Percentiles rank a stretch among this genome's conserved stretches.
These are phyloP conservation scores for Habrosyne pyritoides DNA, from an alignment of 2,888 invertebrate species.

Conservation along the genomic window DNA sequence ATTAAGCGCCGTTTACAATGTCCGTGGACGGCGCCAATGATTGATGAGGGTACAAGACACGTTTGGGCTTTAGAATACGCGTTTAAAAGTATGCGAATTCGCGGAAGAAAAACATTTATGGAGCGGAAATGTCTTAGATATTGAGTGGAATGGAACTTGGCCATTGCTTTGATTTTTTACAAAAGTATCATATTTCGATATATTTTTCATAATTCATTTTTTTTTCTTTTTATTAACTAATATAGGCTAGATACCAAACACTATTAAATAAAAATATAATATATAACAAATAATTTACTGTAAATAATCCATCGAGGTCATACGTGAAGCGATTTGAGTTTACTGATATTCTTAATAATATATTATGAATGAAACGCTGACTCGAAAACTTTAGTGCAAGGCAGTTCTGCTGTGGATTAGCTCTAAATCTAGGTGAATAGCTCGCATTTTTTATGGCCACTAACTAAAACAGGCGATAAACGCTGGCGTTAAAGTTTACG, in stretches of 20 bases:
- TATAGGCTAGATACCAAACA: too few species aligned
- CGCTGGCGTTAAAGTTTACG: slow-evolving; percentile 64
- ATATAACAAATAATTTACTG: too few species aligned
- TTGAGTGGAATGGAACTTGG: too few species aligned
- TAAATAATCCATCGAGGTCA: too few species aligned
- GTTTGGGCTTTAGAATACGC: slow-evolving; percentile 30
- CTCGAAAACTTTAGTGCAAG: background rate
- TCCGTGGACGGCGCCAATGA: slow-evolving; percentile 61
- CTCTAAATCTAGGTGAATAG: background rate
- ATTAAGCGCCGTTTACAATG: slow-evolving; percentile 69
- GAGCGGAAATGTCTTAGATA: background rate
- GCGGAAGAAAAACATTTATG: slow-evolving; percentile 3
- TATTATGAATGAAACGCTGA: background rate
- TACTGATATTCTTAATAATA: too few species aligned
- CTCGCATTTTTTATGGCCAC: slow-evolving; percentile 36
- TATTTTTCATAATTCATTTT: too few species aligned
- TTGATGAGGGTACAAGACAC: slow-evolving; percentile 59
- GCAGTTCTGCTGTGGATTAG: background rate
- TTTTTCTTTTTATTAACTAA: too few species aligned
- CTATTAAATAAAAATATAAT: too few species aligned
- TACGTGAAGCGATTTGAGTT: too few species aligned
- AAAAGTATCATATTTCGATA: too few species aligned
- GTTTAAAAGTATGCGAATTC: background rate
- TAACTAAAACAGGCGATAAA: slow-evolving; percentile 53
- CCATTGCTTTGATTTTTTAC: too few species aligned